Conservation (phyloP, 1,140 invertebrate species). For the Elysia chlorotica region DNA sequence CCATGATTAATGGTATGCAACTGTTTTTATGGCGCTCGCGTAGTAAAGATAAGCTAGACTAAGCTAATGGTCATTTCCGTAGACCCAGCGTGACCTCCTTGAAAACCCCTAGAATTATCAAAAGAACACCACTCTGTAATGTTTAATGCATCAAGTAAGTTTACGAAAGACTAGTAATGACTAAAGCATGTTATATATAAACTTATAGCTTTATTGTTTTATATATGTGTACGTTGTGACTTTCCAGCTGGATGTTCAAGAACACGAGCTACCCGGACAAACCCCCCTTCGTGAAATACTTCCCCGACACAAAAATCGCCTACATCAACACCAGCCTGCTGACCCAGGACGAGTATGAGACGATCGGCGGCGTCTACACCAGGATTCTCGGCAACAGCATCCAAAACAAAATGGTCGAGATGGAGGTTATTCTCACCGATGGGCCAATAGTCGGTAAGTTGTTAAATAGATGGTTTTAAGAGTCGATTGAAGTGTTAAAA, state of each 20-base stretch:
- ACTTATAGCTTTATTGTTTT: no score
- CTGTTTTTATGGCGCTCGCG: no score
- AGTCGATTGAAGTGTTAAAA: not conserved
- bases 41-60: no score
- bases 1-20: no score
- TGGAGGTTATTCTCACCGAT: constrained; percentile 7
- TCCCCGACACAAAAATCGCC: constrained; percentile 1
- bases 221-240: not conserved
- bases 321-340: constrained; percentile 23
- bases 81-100: no score
- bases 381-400: constrained; percentile 1
- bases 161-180: not conserved
- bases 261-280: constrained; percentile 11
- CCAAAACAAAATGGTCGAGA: not conserved
- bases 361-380: constrained; percentile 18
- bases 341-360: constrained; percentile 15
- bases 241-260: constrained; percentile 20
- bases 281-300: constrained; percentile 8
- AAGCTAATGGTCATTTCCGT: no score
- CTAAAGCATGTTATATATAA: not conserved
- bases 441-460: not conserved
- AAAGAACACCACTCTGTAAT: not conserved
- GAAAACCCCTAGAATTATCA: no score
- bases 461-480: not conserved
- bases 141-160: no score